These are phyloP conservation scores for Paratilapia polleni DNA, from an alignment of 2,113 vertebrate species.

Conservation along the genomic window DNA sequence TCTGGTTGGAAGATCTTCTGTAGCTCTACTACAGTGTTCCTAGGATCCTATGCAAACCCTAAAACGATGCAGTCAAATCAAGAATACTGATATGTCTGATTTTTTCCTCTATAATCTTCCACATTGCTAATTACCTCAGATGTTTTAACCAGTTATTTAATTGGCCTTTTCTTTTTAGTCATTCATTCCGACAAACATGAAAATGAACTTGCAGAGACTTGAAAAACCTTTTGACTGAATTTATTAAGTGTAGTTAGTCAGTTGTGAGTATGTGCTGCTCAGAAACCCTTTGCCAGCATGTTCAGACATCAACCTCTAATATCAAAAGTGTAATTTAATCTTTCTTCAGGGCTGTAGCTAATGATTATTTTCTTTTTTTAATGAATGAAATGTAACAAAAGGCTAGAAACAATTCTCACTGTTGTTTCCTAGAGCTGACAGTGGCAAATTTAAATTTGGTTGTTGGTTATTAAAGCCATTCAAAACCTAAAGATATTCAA, in stretches of 20 bases:
- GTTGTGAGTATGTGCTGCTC: not conserved
- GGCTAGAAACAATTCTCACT: not conserved
- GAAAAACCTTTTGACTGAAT: not conserved
- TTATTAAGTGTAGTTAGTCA: not conserved
- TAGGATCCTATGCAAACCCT: not conserved
- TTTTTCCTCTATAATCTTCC: not conserved
- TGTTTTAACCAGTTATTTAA: not conserved
- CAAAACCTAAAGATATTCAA: not conserved
- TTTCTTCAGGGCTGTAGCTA: not conserved
- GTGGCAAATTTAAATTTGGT: not conserved
- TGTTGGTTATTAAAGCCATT: not conserved
- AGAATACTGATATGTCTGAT: not conserved
- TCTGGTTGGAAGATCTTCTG: constrained; percentile 24
- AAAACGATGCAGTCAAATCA: not conserved
- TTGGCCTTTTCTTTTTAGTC: not conserved
- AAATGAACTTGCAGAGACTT: not conserved
- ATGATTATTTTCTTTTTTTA: not conserved
- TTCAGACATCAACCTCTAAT: not conserved
- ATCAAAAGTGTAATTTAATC: not conserved
- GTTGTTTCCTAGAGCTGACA: not conserved
- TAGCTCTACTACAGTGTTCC: not conserved
- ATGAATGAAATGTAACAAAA: not conserved
- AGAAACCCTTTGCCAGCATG: not conserved
- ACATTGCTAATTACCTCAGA: not conserved
- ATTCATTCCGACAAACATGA: not conserved